Base-by-base conservation (phyloP, 2,888 invertebrate genomes). In the Agrochola litura region DNA sequence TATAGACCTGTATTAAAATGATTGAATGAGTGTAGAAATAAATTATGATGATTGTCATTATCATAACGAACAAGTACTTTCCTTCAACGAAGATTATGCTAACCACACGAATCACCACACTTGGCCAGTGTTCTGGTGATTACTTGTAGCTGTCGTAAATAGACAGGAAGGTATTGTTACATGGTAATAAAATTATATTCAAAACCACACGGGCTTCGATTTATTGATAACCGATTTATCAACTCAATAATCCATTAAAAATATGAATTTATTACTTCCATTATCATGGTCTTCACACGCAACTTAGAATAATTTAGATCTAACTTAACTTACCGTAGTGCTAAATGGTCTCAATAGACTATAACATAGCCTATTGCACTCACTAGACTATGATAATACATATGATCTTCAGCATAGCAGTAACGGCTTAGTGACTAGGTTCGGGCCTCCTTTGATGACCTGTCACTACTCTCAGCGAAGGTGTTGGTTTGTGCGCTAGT, bases 1-100 rank as follows among this genome's bases (percentile, higher is more conserved):
- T 52, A 56, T 56, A 73, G 10, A 63, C 43, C 2, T 43, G 25
- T 75, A 12, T 52, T 64, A 75, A 43, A 63, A 75, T 64, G 16
- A 58, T 75, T 58, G 67, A 64, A 76, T 64, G 37, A 52, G 43
- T 2, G 6, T 22, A 16, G 19, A 22, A 65, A 66, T 49, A 37
- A 41, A 46, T 63, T 43, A 63, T 25, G 25, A 46, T 22, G 4
- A 52, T 65, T 43, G 12, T 41, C 14, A 10, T 10, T 16, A 19
- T 5, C 6, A 41, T 10, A 5, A 41, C 19, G 37, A 56, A 10
- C n/a, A n/a, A 41, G 10, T 0, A n/a, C 19, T 58, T n/a, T 12
- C 6, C 6, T 58, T 68, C 1, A 19, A n/a, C 4, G 12, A n/a
- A 68, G n/a, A 37, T 19, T 2, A 52, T 9, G 8, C 25, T 8